Base-by-base conservation (phyloP, 1,140 invertebrate species). In the Heliconius himera region DNA sequence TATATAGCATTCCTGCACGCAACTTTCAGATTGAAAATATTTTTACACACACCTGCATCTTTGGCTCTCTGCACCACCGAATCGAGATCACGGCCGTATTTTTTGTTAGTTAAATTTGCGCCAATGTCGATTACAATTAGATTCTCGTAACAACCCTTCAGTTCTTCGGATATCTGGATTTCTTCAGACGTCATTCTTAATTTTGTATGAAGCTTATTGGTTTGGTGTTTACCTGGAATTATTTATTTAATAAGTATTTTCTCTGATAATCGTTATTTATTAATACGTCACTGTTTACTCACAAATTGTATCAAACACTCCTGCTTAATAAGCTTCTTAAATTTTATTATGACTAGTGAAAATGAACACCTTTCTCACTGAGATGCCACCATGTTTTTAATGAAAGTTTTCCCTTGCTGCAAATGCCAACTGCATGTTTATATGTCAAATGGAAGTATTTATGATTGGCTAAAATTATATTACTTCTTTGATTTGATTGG, bases 61-160 rank as follows among this genome's bases (percentile, higher is more conserved):
- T 98, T 98, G 80, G 98, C 98, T 93, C 98, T 96, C 94, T 98
- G 97, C 79, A 99, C 95, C 5, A 99, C 98, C 82, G 97, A 97
- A 95, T 99, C 98, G 87, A 99, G 95, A 96, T 99, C 98, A 90
- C 98, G 96, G 87, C 96, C 96, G 93, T 98, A 99, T 91, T 99
- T 99, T 93, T 98, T 99, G 95, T 99, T 99, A 5, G 98, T 99
- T 84, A 99, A 95, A 96, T 99, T 99, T 22, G 98, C 98, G 88
- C 98, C 98, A 81, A 98, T 97, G 93, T 99, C 98, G 56, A 99
- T 97, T 73, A 99, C 96, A 89, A 99, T 97, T 91, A 98, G 97
- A 95, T 98, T 98, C 93, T 98, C 97, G 89, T 97, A 98, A 90
- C 93, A 94, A 80, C 91, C 91, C 85, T 93, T 93, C 83, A 94